Percentiles rank a stretch among this genome's conserved stretches.
Evolutionary conservation across 2,797 vertebrate genomes (phyloP).

Genomic region (Cyprinodon diabolis): DNA sequence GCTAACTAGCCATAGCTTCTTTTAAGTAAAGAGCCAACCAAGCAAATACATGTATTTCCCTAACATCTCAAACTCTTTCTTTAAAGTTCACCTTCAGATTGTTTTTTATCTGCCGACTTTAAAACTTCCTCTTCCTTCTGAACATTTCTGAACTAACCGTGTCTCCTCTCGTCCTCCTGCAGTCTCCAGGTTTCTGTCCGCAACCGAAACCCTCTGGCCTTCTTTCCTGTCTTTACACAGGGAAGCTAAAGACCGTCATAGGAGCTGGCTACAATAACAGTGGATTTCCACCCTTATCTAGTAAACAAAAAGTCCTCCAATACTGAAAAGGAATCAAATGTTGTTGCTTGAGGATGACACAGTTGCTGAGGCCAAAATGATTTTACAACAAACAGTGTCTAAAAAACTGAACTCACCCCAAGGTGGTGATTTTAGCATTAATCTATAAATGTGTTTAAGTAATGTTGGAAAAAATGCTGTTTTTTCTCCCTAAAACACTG

Average conservation of each 20-base stretch:
- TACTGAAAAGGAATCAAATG: constrained; percentile 31
- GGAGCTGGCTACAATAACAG: constrained; percentile 59
- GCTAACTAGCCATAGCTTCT: constrained; percentile 7
- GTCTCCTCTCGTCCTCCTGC: constrained; percentile 11
- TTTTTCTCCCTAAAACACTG: background rate
- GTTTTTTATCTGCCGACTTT: constrained; percentile 40
- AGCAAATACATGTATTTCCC: background rate
- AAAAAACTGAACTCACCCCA: background rate
- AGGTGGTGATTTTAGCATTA: constrained; percentile 18
- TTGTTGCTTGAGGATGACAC: constrained; percentile 18
- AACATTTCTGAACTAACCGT: constrained; percentile 36
- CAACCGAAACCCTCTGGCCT: constrained; percentile 48
- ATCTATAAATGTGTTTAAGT: constrained; percentile 17
- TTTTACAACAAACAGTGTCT: constrained; percentile 28
- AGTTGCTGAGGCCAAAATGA: constrained; percentile 34
- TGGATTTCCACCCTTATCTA: constrained; percentile 46
- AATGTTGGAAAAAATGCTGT: background rate
- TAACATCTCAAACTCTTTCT: constrained; percentile 15
- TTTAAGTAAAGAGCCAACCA: background rate
- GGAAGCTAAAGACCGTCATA: constrained; percentile 56
- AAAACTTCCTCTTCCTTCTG: constrained; percentile 25
- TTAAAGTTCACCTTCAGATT: background rate
- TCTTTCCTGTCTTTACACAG: constrained; percentile 39
- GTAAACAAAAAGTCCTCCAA: constrained; percentile 57
- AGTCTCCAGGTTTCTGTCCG: constrained; percentile 13